These are phyloP conservation scores for Hydrolagus affinis DNA, from an alignment of 2,113 vertebrate species.

Conservation along the genomic window DNA sequence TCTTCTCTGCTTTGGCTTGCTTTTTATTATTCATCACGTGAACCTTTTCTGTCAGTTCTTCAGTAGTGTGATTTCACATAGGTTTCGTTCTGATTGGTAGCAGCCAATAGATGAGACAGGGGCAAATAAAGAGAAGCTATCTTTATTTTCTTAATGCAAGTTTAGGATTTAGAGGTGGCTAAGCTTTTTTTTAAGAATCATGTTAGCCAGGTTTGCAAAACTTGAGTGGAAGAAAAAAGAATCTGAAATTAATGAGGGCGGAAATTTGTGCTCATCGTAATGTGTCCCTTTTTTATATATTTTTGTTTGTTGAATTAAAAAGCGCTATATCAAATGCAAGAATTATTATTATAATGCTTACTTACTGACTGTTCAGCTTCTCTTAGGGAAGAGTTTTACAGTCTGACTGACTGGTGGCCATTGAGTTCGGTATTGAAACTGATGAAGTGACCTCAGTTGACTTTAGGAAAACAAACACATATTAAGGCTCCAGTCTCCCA, in stretches of 20 bases:
- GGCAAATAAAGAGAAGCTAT: neutral
- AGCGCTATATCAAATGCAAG: too few species aligned
- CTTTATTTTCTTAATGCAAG: neutral
- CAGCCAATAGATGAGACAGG: neutral
- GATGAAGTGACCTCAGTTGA: neutral
- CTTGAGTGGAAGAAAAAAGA: neutral
- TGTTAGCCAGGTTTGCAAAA: too few species aligned
- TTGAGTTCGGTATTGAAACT: too few species aligned
- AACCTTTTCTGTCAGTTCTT: neutral
- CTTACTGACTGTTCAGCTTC: too few species aligned
- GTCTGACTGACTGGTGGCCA: too few species aligned
- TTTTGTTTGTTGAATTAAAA: too few species aligned
- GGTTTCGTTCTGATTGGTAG: neutral
- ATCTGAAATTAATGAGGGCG: neutral
- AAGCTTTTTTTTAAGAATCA: neutral
- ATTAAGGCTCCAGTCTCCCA: too few species aligned
- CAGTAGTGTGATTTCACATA: neutral
- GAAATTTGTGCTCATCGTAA: neutral
- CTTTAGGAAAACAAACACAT: too few species aligned
- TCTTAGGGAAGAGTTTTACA: too few species aligned
- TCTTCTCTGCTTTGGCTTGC: neutral
- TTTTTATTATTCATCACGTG: neutral
- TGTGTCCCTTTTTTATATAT: neutral
- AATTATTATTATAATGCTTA: too few species aligned
- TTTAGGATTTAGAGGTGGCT: neutral